Base-by-base conservation (phyloP, 2,113 vertebrate genomes). In the Daboia siamensis region DNA sequence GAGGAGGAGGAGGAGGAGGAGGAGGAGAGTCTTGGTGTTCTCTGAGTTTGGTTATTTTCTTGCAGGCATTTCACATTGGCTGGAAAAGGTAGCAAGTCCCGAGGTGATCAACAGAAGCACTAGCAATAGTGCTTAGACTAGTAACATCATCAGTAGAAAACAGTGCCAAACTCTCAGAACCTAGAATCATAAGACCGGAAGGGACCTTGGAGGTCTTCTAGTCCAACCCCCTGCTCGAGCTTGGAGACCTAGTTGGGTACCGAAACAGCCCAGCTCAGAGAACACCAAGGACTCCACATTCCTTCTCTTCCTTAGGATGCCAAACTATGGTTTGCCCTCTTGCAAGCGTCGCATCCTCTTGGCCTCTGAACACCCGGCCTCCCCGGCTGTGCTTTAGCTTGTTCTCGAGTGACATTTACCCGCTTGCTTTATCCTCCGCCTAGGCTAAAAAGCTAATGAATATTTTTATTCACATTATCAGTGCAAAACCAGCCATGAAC, bases 361-460 rank as follows among this genome's bases (percentile, higher is more conserved):
- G 23, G 54, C 90, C 91, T 95, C 91, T 24, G 84, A 91, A 93
- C 93, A 51, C 52, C 55, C 52, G 90, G 51, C 0, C 0, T 92
- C 48, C 48, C 39, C 39, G 39, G 39, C 1, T 46, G 23, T 1
- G 2, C 48, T 46, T 61, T 89, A n/a, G 39, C 12, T 59, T 29
- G 39, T 44, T 33, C 13, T n/a, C n/a, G 1, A 1, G 85, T 33
- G 56, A 86, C 44, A 87, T 59, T 33, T 55, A 26, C 26, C 52
- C 21, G 9, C 90, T 39, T 33, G 5, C 23, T 23, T n/a, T n/a
- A 23, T 9, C 26, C 61, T 74, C 48, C 21, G 69, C 29, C 26
- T 92, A 87, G 89, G 61, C 59, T 84, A 94, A 95, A 96, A 96
- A 95, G 15, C 2, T 92, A 59, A 48, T 90, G 93, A 88, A 93